A percentile compares a stretch with the other conserved stretches of the same genome.
phyloP scores from a whole-genome alignment of 2,888 invertebrate genomes.

The Eristalis pertinax region DNA sequence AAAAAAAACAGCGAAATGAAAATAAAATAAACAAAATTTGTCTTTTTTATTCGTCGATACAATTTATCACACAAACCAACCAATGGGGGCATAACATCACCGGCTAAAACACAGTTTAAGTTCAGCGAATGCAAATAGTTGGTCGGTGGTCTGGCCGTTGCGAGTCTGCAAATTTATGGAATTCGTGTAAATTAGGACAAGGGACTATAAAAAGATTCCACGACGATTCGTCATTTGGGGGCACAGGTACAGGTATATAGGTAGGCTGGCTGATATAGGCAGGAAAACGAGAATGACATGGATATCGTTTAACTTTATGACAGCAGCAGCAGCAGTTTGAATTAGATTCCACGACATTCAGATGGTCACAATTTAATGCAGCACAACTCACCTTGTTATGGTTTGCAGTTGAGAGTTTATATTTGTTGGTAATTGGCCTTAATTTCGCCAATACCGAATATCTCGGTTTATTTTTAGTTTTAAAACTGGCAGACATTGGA shows the following conservation, averaged over 20 bases:
- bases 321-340: neutral
- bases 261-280: neutral
- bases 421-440: conserved; percentile 67
- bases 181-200: conserved; percentile 34
- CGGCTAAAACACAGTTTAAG: conserved; percentile 13
- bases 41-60: conserved; percentile 22
- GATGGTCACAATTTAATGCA: neutral
- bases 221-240: neutral
- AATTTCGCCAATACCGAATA: conserved; percentile 69
- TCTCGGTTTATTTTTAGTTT: conserved; percentile 70
- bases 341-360: neutral
- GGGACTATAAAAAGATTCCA: conserved; percentile 36
- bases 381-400: conserved; percentile 57
- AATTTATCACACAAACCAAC: conserved; percentile 24
- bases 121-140: conserved; percentile 47
- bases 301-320: neutral
- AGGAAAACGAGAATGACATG: neutral
- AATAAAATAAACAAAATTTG: neutral
- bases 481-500: conserved; percentile 69
- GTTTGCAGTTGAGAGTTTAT: conserved; percentile 57
- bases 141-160: neutral
- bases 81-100: neutral
- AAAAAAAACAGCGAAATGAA: neutral
- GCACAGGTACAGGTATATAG: neutral
- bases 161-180: conserved; percentile 28